A percentile compares a stretch with the other conserved stretches of the same genome.
Conservation (phyloP, 2,113 vertebrate genomes). For the Myrmophylax atrothorax region DNA sequence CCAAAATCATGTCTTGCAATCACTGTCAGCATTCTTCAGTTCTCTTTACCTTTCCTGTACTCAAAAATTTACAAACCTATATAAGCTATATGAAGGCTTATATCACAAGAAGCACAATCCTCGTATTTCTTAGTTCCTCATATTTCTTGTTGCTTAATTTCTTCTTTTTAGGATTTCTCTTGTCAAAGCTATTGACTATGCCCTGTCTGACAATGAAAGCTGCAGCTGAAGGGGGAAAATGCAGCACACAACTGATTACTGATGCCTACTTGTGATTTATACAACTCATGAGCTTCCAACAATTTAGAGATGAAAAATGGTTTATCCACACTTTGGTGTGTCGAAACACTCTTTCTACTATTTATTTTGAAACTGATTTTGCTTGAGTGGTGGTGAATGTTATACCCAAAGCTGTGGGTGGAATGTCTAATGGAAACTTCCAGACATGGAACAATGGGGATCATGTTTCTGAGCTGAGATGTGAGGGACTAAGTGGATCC, state of each 20-base stretch:
- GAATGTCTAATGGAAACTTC: slow-evolving; percentile 11
- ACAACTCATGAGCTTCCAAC: slow-evolving; percentile 6
- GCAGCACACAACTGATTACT: background rate
- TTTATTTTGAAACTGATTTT: slow-evolving; percentile 43
- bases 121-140: background rate
- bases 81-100: background rate
- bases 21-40: background rate
- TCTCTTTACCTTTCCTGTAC: background rate
- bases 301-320: slow-evolving; percentile 51
- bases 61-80: background rate
- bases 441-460: background rate
- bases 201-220: background rate
- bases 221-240: background rate
- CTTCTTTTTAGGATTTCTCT: background rate
- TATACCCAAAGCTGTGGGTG: background rate
- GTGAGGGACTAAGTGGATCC: background rate
- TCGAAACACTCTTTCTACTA: slow-evolving; percentile 16
- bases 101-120: background rate
- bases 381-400: background rate
- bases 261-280: slow-evolving; percentile 40
- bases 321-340: slow-evolving; percentile 51
- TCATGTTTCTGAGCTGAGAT: background rate
- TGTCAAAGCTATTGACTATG: background rate
- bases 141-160: background rate
- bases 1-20: background rate